Evolutionary conservation across 2,797 vertebrate species (phyloP), one percentile per base, ranked within the genome.

Genomic region (Petrocephalus schoutedeni): DNA sequence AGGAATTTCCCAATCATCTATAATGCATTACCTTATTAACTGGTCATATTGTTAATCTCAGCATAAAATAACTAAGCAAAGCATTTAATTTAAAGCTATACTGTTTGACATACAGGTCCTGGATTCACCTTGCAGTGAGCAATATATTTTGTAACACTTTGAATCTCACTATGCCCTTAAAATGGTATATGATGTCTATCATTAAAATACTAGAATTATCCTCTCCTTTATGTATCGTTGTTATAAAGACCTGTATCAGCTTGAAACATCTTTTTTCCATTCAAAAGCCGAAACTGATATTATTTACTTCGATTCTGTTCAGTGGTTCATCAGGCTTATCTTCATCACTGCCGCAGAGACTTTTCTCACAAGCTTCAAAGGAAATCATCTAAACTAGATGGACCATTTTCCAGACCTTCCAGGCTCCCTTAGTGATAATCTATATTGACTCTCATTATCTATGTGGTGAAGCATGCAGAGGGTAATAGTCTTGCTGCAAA

Each of bases 401-500:
- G 64, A 16, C 28, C 23, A 16, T 71, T 71, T 71, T 28, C 64
- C 49, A 51, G 49, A 51, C 49, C 49, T 51, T 51, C 28, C 28
- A 28, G 28, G 6, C 49, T 51, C 49, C 9, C 32, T 71, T 9
- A 49, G 0, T 0, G 41, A 77, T 41, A 77, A 45, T 77, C 71
- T 45, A 61, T 49, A 86, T 67, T 86, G 41, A 49, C 56, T 61
- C 58, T 86, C 32, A 86, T 86, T 86, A 64, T 45, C 41, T 45
- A 49, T 67, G 71, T 67, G 89, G 88, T 41, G 56, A 89, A 86
- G 86, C 89, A 49, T 89, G 88, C 90, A 91, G 91, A 91, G 92
- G 92, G 91, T 91, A 93, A 89, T 89, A 90, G 88, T 88, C 89
- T 88, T 87, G 83, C n/a, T 45, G 16, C 19, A 77, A 77, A 89